Evolutionary conservation across 2,888 invertebrate species (phyloP).

Genomic region (Pseudococcus longispinus): DNA sequence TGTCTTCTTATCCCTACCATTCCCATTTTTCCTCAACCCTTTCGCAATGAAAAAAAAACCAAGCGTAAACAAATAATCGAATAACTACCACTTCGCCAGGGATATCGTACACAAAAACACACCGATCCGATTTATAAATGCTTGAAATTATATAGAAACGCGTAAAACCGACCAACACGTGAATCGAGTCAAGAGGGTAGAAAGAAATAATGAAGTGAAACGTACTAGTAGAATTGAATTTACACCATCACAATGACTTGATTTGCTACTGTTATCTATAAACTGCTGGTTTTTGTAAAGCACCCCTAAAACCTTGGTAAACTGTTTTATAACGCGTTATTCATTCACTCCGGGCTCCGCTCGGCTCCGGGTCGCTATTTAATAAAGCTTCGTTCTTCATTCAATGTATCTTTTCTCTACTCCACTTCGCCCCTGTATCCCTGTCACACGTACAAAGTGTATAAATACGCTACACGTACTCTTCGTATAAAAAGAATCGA

Average conservation of each 20-base stretch:
- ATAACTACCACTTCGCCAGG: background rate
- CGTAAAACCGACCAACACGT: conserved; percentile 39
- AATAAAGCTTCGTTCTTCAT: conserved; percentile 9
- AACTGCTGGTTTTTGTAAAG: conserved; percentile 39
- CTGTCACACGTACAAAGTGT: background rate
- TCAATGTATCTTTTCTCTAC: background rate
- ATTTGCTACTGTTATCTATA: conserved; percentile 44
- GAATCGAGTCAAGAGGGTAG: conserved; percentile 37
- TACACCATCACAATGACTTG: conserved; percentile 46
- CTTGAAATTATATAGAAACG: conserved; percentile 22
- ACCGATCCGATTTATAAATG: background rate
- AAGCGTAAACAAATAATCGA: background rate
- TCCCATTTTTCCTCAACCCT: background rate
- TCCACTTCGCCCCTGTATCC: background rate
- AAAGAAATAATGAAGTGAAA: conserved; percentile 36
- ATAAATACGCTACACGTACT: background rate
- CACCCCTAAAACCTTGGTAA: conserved; percentile 39
- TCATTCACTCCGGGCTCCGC: background rate
- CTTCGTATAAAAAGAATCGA: background rate
- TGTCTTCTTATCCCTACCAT: too few relatives aligned
- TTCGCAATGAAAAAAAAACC: background rate
- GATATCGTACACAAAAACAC: background rate
- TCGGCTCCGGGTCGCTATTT: background rate
- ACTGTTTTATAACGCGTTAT: conserved; percentile 45
- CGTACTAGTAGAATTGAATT: conserved; percentile 40